Base-by-base conservation (phyloP, 35 echinoderm and acorn worm species). In the Stichopus chloronotus region DNA sequence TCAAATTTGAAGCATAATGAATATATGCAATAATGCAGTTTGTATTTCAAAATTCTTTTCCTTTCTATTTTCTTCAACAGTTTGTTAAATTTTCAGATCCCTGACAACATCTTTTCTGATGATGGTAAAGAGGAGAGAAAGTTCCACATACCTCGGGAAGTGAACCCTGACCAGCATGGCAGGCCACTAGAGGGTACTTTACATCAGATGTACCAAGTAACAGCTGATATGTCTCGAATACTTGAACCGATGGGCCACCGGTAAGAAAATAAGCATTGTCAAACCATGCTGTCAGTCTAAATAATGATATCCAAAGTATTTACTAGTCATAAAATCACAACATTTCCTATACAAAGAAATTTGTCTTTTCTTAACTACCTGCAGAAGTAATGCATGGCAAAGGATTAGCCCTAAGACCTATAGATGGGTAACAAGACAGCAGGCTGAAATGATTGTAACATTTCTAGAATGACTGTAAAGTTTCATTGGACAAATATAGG, bases 151-250 rank as follows among this genome's bases (percentile, higher is more conserved):
- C 86, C 86, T 4, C 25, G 12, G 57, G 86, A 88, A 57, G 58
- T 9, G 11, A 21, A 12, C 20, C 58, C 58, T 25, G 57, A 58
- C 20, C 30, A 21, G 6, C 72, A 25, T 52, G 88, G 88, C 6
- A 52, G 25, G 9, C 76, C 43, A 63, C 30, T 43, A 43, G 63
- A 91, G 9, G 88, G 88, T 21, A 76, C 63, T 5, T 30, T 91
- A 20, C 65, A 72, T 58, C 87, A 94, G 77, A 83, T 95, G 52
- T 93, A 93, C 59, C 61, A 87, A 20, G 97, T 99, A 53, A 95
- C 91, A 24, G 52, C 95, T 5, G 85, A 83, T 12, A 91, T 94
- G 90, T 14, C 92, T n/a, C 95, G 95, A 9, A 76, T 99, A 11
- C 87, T 96, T 11, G 83, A 95, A 84, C 52, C 63, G 24, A 79